Conservation (phyloP, 2,888 invertebrate species). For the Eupithecia inturbata region DNA sequence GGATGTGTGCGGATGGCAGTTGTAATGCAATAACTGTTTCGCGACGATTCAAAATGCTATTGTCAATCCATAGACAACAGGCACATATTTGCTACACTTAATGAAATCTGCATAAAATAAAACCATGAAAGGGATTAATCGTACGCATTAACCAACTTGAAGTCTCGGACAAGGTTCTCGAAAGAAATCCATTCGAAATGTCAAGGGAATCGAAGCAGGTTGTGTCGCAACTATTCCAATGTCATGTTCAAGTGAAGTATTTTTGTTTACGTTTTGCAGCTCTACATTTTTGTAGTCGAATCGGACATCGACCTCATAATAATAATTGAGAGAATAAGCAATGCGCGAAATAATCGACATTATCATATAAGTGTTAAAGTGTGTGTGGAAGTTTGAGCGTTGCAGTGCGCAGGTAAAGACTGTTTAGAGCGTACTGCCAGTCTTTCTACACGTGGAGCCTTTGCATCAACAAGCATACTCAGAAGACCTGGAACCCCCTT, state of each 20-base stretch:
- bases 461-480: too few relatives aligned
- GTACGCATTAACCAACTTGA: not conserved
- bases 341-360: not conserved
- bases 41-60: too few relatives aligned
- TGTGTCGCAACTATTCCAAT: conserved; percentile 29
- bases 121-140: not conserved
- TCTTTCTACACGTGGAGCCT: too few relatives aligned
- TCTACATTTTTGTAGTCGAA: conserved; percentile 11
- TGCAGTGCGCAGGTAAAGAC: too few relatives aligned
- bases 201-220: conserved; percentile 35
- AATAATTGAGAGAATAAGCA: not conserved
- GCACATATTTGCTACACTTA: not conserved
- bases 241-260: conserved; percentile 28
- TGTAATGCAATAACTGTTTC: too few relatives aligned
- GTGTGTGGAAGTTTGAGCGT: too few relatives aligned
- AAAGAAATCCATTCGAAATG: conserved; percentile 60
- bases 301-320: conserved; percentile 25
- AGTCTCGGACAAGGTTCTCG: conserved; percentile 14
- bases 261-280: conserved; percentile 5
- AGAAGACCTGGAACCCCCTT: too few relatives aligned
- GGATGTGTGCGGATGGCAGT: too few relatives aligned
- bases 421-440: too few relatives aligned
- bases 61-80: too few relatives aligned
- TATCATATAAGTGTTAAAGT: not conserved
- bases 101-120: not conserved